Evolutionary conservation across 2,113 vertebrate species (phyloP), one percentile per base, ranked within the genome.

Genomic region (Syrrhaptes paradoxus): DNA sequence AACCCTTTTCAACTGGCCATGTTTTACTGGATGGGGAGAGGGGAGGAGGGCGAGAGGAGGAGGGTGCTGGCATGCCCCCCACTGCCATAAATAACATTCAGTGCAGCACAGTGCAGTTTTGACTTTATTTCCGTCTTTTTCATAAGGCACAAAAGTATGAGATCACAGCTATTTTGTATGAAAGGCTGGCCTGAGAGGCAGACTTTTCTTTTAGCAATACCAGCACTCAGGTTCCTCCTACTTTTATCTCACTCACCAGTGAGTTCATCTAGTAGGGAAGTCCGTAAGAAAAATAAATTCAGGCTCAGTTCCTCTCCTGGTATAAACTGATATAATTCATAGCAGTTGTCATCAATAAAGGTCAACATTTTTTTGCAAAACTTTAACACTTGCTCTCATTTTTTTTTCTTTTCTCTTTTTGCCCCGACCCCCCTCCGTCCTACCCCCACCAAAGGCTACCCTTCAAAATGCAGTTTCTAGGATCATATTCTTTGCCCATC

Each of bases 251-350:
- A 31, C 58, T 58, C 74, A 76, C 55, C 48, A 93, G 38, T 81
- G 61, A 93, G 74, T 86, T 95, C 54, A 77, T 51, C 43, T 71
- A 52, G 29, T 59, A 77, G 73, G 86, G 29, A 95, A 91, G 29
- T 74, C 59, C 52, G 45, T 25, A 93, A 94, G 43, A 90, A 96
- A 94, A 96, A 94, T 71, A 96, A 95, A 94, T 88, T 66, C n/a
- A 76, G 32, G 18, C 28, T 85, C 41, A 85, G 10, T 80, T 95
- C 67, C 38, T 90, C 55, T 91, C 41, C 75, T 94, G 78, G 36
- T 67, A 63, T 52, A 71, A 85, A 83, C 63, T 62, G 82, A 93
- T 95, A 85, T 17, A 89, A 94, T 93, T 95, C 85, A 77, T 48
- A 72, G 62, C 18, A 78, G 31, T 80, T 93, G 73, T 66, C 28